Evolutionary conservation across 2,888 invertebrate genomes (phyloP).

Genomic region (Opisthograptis luteolata): DNA sequence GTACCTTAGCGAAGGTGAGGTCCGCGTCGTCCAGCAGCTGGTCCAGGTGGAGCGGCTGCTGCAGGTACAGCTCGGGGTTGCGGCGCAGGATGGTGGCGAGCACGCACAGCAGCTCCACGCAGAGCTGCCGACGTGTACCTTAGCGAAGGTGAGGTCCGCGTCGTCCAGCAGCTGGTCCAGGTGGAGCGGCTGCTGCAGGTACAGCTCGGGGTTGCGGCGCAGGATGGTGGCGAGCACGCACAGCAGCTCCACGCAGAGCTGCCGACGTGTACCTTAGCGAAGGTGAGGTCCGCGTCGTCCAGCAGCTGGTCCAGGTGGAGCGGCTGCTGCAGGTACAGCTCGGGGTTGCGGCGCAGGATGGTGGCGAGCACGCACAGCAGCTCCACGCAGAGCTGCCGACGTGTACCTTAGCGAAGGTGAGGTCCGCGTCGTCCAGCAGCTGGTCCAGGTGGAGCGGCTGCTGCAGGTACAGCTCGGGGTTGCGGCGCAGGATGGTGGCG

Average conservation of each 20-base stretch:
- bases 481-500: too few relatives aligned
- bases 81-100: slow-evolving; percentile 96
- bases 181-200: too few relatives aligned
- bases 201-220: too few relatives aligned
- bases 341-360: slow-evolving; percentile 97
- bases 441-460: too few relatives aligned
- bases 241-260: too few relatives aligned
- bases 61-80: slow-evolving; percentile 96
- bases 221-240: too few relatives aligned
- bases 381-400: slow-evolving; percentile 89
- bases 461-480: too few relatives aligned
- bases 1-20: slow-evolving; percentile 93
- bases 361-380: slow-evolving; percentile 95
- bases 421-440: too few relatives aligned
- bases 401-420: too few relatives aligned
- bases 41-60: slow-evolving; percentile 92
- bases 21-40: slow-evolving; percentile 93
- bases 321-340: slow-evolving; percentile 92
- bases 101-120: slow-evolving; percentile 92
- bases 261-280: slow-evolving; percentile 89
- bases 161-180: too few relatives aligned
- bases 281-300: slow-evolving; percentile 93
- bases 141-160: too few relatives aligned
- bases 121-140: too few relatives aligned
- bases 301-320: slow-evolving; percentile 93